Conservation (phyloP, 2,797 vertebrate species). For the Podarcis siculus region DNA sequence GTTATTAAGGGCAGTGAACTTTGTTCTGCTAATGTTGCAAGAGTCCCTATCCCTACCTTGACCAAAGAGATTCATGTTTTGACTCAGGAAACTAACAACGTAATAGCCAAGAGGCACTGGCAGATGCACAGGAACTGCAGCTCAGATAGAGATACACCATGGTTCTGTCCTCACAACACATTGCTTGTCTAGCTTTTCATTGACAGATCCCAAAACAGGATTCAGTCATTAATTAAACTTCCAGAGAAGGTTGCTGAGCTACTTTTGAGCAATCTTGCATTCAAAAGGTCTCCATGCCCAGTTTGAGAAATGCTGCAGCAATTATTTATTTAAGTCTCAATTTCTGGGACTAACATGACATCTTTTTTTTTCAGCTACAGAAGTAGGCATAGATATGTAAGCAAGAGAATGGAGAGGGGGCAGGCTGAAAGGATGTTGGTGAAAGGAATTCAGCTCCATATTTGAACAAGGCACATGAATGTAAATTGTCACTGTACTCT, state of each 20-base stretch:
- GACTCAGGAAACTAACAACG: background rate
- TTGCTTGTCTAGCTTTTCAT: background rate
- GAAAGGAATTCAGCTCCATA: background rate
- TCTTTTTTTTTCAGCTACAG: background rate
- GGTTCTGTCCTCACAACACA: background rate
- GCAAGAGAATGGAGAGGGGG: background rate
- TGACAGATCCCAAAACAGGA: background rate
- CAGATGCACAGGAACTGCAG: background rate
- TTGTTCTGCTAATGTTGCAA: background rate
- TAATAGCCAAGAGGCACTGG: background rate
- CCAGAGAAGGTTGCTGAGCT: background rate
- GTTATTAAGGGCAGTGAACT: background rate
- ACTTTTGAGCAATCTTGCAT: background rate
- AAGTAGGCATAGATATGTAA: background rate
- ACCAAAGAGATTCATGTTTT: background rate
- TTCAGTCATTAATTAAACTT: background rate
- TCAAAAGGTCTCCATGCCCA: background rate
- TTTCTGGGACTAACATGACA: background rate
- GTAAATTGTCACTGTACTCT: background rate
- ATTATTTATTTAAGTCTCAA: background rate
- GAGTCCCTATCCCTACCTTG: too few relatives aligned
- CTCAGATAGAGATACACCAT: background rate
- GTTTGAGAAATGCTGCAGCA: background rate
- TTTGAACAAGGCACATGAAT: background rate
- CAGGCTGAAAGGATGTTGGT: background rate